These are phyloP conservation scores for Tachystola acroxantha DNA, from an alignment of 2,888 invertebrate species.

Conservation along the genomic window DNA sequence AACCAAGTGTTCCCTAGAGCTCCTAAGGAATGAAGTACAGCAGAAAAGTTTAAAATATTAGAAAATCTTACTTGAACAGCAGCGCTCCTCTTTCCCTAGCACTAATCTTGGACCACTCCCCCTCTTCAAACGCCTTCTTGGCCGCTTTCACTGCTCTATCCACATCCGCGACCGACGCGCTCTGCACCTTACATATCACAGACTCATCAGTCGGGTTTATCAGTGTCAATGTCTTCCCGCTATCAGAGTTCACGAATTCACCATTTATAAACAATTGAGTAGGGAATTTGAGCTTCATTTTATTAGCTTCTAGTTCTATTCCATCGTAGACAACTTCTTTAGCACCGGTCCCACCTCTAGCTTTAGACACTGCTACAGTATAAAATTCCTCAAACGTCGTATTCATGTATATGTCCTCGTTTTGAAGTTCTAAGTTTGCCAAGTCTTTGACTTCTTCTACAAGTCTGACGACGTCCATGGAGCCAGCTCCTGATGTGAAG, in stretches of 20 bases:
- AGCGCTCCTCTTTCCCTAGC: slow-evolving; percentile 92
- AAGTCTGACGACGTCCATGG: slow-evolving; percentile 97
- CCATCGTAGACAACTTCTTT: slow-evolving; percentile 84
- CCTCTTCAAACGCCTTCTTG: slow-evolving; percentile 89
- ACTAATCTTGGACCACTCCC: slow-evolving; percentile 97
- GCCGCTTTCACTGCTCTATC: slow-evolving; percentile 93
- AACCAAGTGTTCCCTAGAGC: too few relatives aligned
- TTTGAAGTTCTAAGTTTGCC: slow-evolving; percentile 86
- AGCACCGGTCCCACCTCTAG: slow-evolving; percentile 78
- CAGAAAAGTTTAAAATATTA: too few relatives aligned
- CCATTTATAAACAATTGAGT: slow-evolving; percentile 95
- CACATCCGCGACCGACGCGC: slow-evolving; percentile 88
- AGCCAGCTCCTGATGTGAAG: slow-evolving; percentile 96
- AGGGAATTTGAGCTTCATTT: slow-evolving; percentile 90
- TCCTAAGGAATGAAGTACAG: too few relatives aligned
- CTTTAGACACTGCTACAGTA: slow-evolving; percentile 80
- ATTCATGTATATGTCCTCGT: slow-evolving; percentile 95
- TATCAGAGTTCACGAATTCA: slow-evolving; percentile 89
- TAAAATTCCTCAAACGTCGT: slow-evolving; percentile 92
- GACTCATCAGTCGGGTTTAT: slow-evolving; percentile 93
- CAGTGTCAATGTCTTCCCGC: slow-evolving; percentile 79
- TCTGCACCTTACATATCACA: slow-evolving; percentile 85
- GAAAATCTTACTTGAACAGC: slow-evolving; percentile 84
- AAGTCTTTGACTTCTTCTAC: slow-evolving; percentile 95
- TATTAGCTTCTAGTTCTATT: slow-evolving; percentile 87